These are phyloP conservation scores for Fistularia tabacaria DNA, from an alignment of 2,797 vertebrate genomes.

Conservation along the genomic window DNA sequence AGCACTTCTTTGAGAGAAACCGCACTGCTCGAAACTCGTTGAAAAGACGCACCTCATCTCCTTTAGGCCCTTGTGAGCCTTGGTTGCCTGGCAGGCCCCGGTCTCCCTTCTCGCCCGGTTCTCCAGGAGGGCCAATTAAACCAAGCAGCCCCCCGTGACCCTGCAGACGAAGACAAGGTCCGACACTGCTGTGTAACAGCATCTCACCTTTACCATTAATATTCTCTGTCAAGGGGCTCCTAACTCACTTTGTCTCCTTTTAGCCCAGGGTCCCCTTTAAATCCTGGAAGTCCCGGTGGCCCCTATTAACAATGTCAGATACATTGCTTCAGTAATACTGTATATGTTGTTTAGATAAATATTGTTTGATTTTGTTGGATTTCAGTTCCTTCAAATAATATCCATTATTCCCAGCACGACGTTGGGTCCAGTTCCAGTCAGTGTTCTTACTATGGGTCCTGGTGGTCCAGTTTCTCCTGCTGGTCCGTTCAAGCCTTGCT, in stretches of 20 bases:
- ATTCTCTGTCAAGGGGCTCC: not conserved
- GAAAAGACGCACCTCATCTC: constrained; percentile 73
- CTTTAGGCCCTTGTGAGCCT: constrained; percentile 82
- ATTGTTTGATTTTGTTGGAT: not conserved
- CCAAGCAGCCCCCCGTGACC: constrained; percentile 89
- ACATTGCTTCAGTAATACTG: constrained; percentile 16
- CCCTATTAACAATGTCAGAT: constrained; percentile 71
- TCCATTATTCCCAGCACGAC: not conserved
- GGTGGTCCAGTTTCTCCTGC: constrained; percentile 85
- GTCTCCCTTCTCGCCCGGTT: constrained; percentile 91
- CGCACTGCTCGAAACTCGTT: too few species aligned
- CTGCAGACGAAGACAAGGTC: constrained; percentile 60
- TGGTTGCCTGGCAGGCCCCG: constrained; percentile 83
- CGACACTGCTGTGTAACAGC: constrained; percentile 12
- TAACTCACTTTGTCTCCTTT: constrained; percentile 88
- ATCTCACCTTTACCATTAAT: not conserved
- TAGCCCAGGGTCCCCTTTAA: constrained; percentile 85
- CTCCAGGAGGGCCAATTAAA: constrained; percentile 87
- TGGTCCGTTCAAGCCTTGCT: constrained; percentile 85
- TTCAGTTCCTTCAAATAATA: not conserved
- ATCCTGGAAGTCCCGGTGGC: constrained; percentile 84
- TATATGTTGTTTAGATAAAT: constrained; percentile 3
- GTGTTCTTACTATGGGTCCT: constrained; percentile 82
- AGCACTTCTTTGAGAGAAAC: too few species aligned
- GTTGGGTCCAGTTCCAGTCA: not conserved